Evolutionary conservation across 2,113 vertebrate genomes (phyloP), one percentile per base, ranked within the genome.

Genomic region (Pedionomus torquatus): DNA sequence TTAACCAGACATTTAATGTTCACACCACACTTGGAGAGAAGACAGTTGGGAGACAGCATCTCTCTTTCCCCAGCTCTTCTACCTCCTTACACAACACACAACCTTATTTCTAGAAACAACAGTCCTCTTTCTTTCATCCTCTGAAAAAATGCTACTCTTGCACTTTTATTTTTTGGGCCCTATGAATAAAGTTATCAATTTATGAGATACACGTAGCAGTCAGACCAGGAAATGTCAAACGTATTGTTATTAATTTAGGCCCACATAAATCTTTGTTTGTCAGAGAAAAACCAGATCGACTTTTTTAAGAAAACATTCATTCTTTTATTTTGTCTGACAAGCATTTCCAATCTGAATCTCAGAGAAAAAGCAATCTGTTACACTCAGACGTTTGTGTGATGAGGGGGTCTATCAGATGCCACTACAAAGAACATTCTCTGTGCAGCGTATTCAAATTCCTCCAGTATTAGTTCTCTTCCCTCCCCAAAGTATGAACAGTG

Each of bases 281-380:
- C 80, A 89, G 18, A 78, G 17, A 31, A 65, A 65, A 90, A 81
- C 1, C 37, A 77, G n/a, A 80, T 14, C 0, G 0, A 51, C 33
- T 95, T 69, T 91, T 97, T 97, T 96, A 95, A 91, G 91, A 94
- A 94, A 81, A 37, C 20, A 54, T 25, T 70, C 17, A 46, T 75
- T 85, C 17, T 46, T 89, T 85, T 94, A 71, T 96, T 95, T 87
- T 60, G 26, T 89, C 83, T 92, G 58, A 52, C 83, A 95, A 78
- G 63, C 10, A 75, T 72, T 96, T 87, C n/a, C 58, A 83, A 66
- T 68, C 19, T 81, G 68, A 97, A 88, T 77, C 43, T 81, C 60
- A 44, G 26, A 90, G 48, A 87, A 83, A 94, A 96, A 95, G 13
- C 69, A 84, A 85, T 95, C 77, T 94, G 44, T 93, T 92, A 35